phyloP scores from a whole-genome alignment of 2,888 invertebrate species.

The Marasmarcha lunaedactyla region DNA sequence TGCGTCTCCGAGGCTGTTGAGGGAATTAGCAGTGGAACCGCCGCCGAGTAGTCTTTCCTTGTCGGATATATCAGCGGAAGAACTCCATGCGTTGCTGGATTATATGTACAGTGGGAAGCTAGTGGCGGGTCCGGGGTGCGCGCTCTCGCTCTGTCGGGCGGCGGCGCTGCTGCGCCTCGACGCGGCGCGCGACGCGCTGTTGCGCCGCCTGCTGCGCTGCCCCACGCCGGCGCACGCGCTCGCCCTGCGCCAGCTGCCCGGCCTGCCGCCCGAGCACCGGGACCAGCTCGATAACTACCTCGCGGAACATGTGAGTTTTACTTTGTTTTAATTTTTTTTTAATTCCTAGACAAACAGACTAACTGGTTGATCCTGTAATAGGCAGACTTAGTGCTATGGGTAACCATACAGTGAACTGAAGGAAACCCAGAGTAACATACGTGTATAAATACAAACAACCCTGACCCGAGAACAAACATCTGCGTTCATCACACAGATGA shows the following conservation, averaged over 20 bases:
- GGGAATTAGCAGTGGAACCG: slow-evolving; percentile 62
- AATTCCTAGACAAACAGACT: neutral
- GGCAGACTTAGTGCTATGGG: too few species aligned
- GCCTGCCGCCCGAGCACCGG: slow-evolving; percentile 69
- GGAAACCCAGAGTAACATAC: too few species aligned
- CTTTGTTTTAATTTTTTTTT: too few species aligned
- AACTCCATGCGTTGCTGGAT: slow-evolving; percentile 81
- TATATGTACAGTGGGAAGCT: slow-evolving; percentile 85
- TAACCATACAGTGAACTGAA: too few species aligned
- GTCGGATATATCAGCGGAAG: slow-evolving; percentile 46
- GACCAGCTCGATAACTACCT: slow-evolving; percentile 75
- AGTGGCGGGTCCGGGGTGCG: slow-evolving; percentile 54
- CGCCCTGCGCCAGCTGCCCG: slow-evolving; percentile 72
- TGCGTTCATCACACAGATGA: too few species aligned
- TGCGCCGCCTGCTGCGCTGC: slow-evolving; percentile 73
- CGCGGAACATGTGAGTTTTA: slow-evolving; percentile 71
- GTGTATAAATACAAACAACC: too few species aligned
- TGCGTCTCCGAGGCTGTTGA: slow-evolving; percentile 81
- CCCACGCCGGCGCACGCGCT: slow-evolving; percentile 72
- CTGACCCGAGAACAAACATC: too few species aligned
- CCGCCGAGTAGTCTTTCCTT: slow-evolving; percentile 12
- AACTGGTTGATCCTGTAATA: too few species aligned
- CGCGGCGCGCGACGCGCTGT: slow-evolving; percentile 76
- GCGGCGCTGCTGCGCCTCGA: slow-evolving; percentile 83
- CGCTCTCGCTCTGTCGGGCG: slow-evolving; percentile 78